Base-by-base conservation (phyloP, 2,888 invertebrate genomes). In the Adineta ricciae region DNA sequence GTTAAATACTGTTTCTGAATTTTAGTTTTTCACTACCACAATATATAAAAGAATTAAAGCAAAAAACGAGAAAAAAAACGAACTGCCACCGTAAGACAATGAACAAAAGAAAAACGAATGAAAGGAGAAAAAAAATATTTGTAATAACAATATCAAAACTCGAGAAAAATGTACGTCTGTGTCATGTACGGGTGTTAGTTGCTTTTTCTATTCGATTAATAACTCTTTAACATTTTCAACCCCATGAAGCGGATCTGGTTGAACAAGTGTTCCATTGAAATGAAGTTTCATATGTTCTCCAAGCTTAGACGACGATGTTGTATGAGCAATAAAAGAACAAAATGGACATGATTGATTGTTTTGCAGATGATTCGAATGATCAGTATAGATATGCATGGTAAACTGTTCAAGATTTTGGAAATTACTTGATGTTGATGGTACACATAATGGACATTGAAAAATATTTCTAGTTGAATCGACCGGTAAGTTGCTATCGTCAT, bases 291-390 rank as follows among this genome's bases (percentile, higher is more conserved):
- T 78, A 78, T 78, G 78, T 41, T 78, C 41, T 2, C 3, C 41
- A n/a, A 78, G n/a, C 24, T 24, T 24, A 21, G 38, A n/a, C 11
- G 36, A 14, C 41, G 78, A 78, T 78, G 78, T 38, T 78, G 78
- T 41, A 36, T 64, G 64, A 64, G 32, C 64, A 41, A 78, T 41
- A 32, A 41, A 78, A 9, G 78, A 78, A 78, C 78, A 78, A 78
- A 78, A 78, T 78, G 78, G 78, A 78, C 78, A 78, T n/a, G 38
- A 41, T 41, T 78, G 38, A 41, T 78, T 78, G 64, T 64, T 64
- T 46, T 46, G 46, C 11, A 46, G 46, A 46, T 46, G 46, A 46
- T 46, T 46, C 46, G 11, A 46, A 32, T 78, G 38, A 41, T 78
- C 4, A 14, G 78, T 41, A 41, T 24, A n/a, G 24, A 78, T 21